Conservation (phyloP, 1,140 invertebrate genomes). For the Conopomorpha cramerella region DNA sequence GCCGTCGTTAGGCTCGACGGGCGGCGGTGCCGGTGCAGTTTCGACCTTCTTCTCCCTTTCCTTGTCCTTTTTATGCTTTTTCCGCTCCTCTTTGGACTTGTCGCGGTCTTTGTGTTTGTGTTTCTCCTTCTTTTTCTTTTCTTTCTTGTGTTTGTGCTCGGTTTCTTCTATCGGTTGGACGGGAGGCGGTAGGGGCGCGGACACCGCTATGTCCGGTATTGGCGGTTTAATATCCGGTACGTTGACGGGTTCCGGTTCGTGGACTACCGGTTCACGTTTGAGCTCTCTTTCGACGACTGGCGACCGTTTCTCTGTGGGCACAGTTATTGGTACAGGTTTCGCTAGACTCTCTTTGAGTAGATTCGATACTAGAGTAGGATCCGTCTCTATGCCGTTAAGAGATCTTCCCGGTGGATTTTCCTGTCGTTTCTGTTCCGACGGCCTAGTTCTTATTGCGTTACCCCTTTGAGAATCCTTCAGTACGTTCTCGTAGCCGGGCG, state of each 20-base stretch:
- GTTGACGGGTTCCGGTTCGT: constrained; percentile 7
- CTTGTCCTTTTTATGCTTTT: constrained; percentile 55
- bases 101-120: constrained; percentile 58
- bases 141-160: constrained; percentile 47
- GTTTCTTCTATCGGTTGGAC: constrained; percentile 15
- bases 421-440: constrained; percentile 19
- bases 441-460: constrained; percentile 18
- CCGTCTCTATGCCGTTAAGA: constrained; percentile 48
- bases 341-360: constrained; percentile 52
- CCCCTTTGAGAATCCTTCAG: constrained; percentile 36
- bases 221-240: constrained; percentile 5
- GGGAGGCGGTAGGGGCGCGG: constrained; percentile 5
- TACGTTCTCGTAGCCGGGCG: constrained; percentile 41
- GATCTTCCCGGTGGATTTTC: constrained; percentile 14
- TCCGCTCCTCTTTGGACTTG: constrained; percentile 46
- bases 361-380: constrained; percentile 48
- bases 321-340: constrained; percentile 40
- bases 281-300: constrained; percentile 17
- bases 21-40: constrained; percentile 13
- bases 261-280: constrained; percentile 23
- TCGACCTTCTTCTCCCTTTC: constrained; percentile 43
- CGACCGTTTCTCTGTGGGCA: constrained; percentile 29
- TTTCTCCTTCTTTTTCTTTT: constrained; percentile 59
- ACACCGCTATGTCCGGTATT: constrained; percentile 6
- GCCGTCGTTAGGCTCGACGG: constrained; percentile 14